Conservation (phyloP, 2,113 vertebrate species). For the Plectropomus leopardus region DNA sequence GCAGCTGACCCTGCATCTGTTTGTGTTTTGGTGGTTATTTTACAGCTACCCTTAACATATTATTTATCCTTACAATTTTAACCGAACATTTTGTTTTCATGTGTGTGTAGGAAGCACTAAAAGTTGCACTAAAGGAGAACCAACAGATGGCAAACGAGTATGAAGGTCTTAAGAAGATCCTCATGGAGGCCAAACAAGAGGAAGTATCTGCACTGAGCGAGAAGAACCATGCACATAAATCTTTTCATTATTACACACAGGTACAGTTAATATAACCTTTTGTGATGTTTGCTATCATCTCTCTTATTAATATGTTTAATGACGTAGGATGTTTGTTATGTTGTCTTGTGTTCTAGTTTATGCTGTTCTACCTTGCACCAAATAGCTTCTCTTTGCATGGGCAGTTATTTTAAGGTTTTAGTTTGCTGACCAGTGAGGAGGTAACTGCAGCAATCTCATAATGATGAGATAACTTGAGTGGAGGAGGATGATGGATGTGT, state of each 20-base stretch:
- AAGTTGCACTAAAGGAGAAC: constrained; percentile 66
- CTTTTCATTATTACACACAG: constrained; percentile 72
- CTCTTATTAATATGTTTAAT: constrained; percentile 31
- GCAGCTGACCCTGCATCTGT: not conserved
- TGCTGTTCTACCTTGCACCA: not conserved
- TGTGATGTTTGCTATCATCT: not conserved
- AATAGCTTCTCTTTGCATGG: constrained; percentile 48
- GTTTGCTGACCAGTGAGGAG: constrained; percentile 71
- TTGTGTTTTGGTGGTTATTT: not conserved
- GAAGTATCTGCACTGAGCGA: constrained; percentile 45
- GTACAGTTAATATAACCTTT: constrained; percentile 57
- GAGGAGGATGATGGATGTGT: constrained; percentile 82
- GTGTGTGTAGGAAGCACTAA: constrained; percentile 66
- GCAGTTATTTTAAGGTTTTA: constrained; percentile 68
- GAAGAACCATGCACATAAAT: constrained; percentile 64
- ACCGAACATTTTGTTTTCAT: constrained; percentile 3
- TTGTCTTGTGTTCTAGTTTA: not conserved
- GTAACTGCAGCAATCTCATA: constrained; percentile 79
- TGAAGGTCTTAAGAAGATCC: constrained; percentile 62
- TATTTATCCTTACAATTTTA: constrained; percentile 6
- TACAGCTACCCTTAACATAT: not conserved
- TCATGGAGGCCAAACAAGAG: constrained; percentile 69
- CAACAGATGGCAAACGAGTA: constrained; percentile 68
- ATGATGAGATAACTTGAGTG: constrained; percentile 79
- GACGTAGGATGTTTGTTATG: constrained; percentile 7